Percentiles rank a stretch among this genome's conserved stretches.
Evolutionary conservation across 2,113 vertebrate species (phyloP).

Genomic region (Pluvianellus socialis): DNA sequence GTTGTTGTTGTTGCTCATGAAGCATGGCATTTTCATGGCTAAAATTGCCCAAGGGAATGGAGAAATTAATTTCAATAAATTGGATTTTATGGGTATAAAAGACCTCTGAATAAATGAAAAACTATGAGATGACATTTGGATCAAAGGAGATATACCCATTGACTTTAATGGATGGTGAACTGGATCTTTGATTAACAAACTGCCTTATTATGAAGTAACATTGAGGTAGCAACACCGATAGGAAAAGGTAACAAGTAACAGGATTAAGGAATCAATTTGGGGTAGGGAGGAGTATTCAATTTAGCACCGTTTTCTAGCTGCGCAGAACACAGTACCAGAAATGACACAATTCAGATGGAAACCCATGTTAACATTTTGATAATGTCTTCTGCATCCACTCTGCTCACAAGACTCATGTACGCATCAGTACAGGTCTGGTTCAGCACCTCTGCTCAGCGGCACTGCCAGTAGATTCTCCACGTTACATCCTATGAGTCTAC

Average conservation of each 20-base stretch:
- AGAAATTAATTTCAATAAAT: constrained; percentile 76
- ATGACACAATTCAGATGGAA: neutral
- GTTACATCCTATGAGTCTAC: neutral
- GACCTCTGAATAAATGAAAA: constrained; percentile 66
- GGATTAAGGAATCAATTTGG: neutral
- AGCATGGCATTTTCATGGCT: constrained; percentile 51
- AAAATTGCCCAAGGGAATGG: constrained; percentile 63
- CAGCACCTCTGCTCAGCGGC: neutral
- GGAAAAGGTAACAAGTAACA: neutral
- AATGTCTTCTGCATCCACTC: neutral
- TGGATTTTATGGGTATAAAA: constrained; percentile 63
- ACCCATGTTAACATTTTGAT: neutral
- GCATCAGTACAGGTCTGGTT: neutral
- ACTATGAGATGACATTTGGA: constrained; percentile 42
- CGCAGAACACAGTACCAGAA: neutral
- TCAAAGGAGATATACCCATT: constrained; percentile 51
- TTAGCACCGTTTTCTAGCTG: neutral
- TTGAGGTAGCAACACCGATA: neutral
- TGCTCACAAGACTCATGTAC: neutral
- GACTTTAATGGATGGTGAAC: constrained; percentile 20
- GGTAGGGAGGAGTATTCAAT: neutral
- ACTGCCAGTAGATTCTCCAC: neutral
- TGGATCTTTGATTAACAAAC: constrained; percentile 49
- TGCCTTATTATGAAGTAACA: neutral
- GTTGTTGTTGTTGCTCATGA: constrained; percentile 46